phyloP scores from a whole-genome alignment of 2,797 vertebrate genomes.

The Rhyacichthys aspro region DNA sequence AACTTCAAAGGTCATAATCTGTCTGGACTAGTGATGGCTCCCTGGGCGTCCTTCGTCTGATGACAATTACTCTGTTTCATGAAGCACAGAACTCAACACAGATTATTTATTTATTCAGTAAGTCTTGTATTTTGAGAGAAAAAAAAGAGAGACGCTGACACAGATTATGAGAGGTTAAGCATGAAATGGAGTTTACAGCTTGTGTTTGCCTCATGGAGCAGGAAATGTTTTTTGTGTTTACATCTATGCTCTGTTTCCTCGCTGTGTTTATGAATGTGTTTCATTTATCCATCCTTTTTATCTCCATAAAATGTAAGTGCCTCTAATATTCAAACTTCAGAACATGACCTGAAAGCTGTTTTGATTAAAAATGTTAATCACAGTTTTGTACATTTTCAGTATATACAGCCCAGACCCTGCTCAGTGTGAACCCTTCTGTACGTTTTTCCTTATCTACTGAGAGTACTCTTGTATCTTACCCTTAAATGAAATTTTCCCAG shows the following conservation, averaged over 20 bases:
- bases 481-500: too few species aligned
- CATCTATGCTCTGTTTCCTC: conserved; percentile 47
- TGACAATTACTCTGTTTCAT: conserved; percentile 62
- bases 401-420: too few species aligned
- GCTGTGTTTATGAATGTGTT: conserved; percentile 41
- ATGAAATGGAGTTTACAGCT: conserved; percentile 71
- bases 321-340: background rate
- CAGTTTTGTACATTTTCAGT: too few species aligned
- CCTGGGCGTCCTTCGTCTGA: conserved; percentile 28
- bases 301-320: conserved; percentile 4
- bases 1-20: conserved; percentile 77
- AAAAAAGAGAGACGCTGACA: conserved; percentile 26
- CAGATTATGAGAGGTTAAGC: conserved; percentile 47
- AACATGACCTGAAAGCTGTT: background rate
- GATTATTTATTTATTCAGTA: conserved; percentile 63
- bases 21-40: conserved; percentile 67
- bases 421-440: too few species aligned
- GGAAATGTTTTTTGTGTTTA: conserved; percentile 69
- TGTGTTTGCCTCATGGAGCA: conserved; percentile 57
- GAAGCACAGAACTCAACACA: conserved; percentile 48
- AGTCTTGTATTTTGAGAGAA: conserved; percentile 50
- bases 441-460: too few species aligned
- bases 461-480: too few species aligned
- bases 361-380: background rate
- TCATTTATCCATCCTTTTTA: conserved; percentile 3